Conservation (phyloP, 2,113 vertebrate genomes). For the Probosciger aterrimus region DNA sequence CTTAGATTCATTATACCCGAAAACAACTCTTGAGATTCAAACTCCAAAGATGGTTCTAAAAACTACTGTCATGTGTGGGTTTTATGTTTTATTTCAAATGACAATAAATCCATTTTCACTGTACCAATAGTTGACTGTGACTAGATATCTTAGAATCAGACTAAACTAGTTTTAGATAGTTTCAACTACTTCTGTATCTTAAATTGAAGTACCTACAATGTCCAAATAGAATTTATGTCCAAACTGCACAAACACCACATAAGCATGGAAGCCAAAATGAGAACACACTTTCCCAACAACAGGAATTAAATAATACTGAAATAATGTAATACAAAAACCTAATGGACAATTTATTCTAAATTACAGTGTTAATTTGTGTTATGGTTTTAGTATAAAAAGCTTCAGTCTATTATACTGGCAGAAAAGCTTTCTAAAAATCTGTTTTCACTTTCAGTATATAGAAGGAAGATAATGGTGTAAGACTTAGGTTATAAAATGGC, state of each 20-base stretch:
- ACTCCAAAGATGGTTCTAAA: not conserved
- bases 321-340: not conserved
- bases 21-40: not conserved
- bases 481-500: not conserved
- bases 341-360: not conserved
- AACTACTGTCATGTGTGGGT: not conserved
- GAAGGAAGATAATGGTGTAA: not conserved
- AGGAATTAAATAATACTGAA: not conserved
- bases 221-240: not conserved
- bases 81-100: not conserved
- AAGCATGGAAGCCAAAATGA: not conserved
- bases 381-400: not conserved
- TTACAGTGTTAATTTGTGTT: not conserved
- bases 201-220: not conserved
- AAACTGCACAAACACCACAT: not conserved
- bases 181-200: not conserved
- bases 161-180: not conserved
- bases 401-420: not conserved
- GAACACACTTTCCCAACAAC: not conserved
- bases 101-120: not conserved
- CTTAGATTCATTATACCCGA: not conserved
- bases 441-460: not conserved
- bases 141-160: not conserved
- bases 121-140: not conserved
- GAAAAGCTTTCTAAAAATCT: not conserved